Percentiles rank a stretch among this genome's conserved stretches.
Conservation (phyloP, 2,888 invertebrate species). For the Rhynchonema sp. region DNA sequence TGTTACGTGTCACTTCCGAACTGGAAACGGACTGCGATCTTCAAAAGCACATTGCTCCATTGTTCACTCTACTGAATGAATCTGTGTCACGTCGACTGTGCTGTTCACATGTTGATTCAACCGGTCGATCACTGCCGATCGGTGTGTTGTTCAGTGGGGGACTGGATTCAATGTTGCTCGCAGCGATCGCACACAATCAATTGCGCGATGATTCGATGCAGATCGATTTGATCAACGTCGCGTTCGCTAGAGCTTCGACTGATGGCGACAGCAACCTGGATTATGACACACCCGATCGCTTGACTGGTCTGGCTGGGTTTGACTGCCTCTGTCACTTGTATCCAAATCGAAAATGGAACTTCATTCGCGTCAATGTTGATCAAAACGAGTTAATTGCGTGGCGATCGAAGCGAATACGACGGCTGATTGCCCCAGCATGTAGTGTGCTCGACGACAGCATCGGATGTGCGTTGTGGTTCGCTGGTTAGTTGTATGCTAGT, state of each 20-base stretch:
- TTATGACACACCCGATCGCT: neutral
- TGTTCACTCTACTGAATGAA: neutral
- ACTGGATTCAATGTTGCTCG: neutral
- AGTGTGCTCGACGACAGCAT: constrained; percentile 86
- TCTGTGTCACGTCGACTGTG: neutral
- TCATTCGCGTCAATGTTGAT: neutral
- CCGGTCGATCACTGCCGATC: neutral
- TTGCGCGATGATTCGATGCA: neutral
- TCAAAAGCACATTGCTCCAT: too few relatives aligned
- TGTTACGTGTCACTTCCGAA: too few relatives aligned
- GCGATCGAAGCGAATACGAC: constrained; percentile 2
- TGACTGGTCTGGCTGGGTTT: neutral
- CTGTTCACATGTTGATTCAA: neutral
- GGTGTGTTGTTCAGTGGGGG: neutral
- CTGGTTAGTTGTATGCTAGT: constrained; percentile 42
- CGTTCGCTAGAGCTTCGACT: too few relatives aligned
- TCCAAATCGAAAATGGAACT: neutral
- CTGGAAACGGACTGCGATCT: too few relatives aligned
- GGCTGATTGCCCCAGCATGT: constrained; percentile 42
- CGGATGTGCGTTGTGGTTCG: constrained; percentile 81
- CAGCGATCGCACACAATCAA: neutral
- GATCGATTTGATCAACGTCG: neutral
- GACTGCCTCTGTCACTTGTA: neutral
- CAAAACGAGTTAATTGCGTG: neutral
- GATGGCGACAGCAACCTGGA: too few relatives aligned